These are phyloP conservation scores for Porites divaricata DNA, from an alignment of 92 coral and sea anemone species.

Conservation along the genomic window DNA sequence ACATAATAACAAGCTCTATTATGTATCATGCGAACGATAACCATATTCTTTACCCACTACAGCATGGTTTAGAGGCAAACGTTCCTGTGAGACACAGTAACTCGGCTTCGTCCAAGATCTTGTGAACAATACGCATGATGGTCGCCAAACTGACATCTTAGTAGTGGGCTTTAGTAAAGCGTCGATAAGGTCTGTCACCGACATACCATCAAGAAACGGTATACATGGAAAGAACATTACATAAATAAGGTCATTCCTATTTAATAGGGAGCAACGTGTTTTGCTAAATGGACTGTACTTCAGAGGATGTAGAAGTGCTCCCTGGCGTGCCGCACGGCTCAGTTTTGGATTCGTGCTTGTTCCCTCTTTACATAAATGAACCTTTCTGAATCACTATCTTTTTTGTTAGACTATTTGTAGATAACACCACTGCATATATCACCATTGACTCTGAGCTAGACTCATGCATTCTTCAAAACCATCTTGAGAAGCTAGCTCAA, in stretches of 20 bases:
- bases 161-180: slow-evolving; percentile 24
- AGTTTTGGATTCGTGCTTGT: not conserved
- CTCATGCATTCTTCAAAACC: too few species aligned
- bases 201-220: not conserved
- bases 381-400: not conserved
- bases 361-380: not conserved
- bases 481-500: not conserved
- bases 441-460: too few species aligned
- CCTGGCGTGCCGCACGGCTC: not conserved
- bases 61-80: slow-evolving; percentile 48
- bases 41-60: slow-evolving; percentile 30
- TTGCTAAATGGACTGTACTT: slow-evolving; percentile 19
- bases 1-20: slow-evolving; percentile 43
- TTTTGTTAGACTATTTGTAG: not conserved
- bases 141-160: slow-evolving; percentile 22
- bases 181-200: slow-evolving; percentile 20
- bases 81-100: slow-evolving; percentile 4
- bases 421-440: not conserved
- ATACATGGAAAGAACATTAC: not conserved
- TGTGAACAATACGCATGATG: slow-evolving; percentile 15
- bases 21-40: slow-evolving; percentile 44
- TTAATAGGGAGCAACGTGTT: not conserved
- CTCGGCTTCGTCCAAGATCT: slow-evolving; percentile 8
- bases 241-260: not conserved
- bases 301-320: not conserved